Evolutionary conservation across 2,888 invertebrate genomes (phyloP), one percentile per base, ranked within the genome.

Genomic region (Caradrina clavipalpis): DNA sequence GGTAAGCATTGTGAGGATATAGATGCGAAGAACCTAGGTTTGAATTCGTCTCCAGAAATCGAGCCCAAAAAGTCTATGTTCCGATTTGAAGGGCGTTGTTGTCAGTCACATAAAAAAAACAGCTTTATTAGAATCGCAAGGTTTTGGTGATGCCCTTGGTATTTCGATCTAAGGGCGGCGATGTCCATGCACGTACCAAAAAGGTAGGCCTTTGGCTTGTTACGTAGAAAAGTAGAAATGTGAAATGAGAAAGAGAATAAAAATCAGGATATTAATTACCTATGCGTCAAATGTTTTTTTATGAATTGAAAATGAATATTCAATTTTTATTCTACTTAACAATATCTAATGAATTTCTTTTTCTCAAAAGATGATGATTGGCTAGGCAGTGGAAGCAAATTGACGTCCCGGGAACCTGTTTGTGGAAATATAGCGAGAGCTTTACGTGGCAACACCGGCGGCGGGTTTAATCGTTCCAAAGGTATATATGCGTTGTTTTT

Each of bases 391-490:
- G 94, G 95, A 21, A 96, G 96, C 82, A 89, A 89, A 65, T 79
- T 96, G 81, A 96, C 96, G 0, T 96, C 96, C 0, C 90, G 91
- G 22, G 89, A 86, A 3, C 89, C 96, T 0, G 95, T 96, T 7
- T 96, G 96, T 71, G 96, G 96, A 0, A 96, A 96, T 77, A 82
- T 96, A 74, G 92, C 95, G 21, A 90, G 89, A 31, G 93, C 95
- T 10, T 76, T 96, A 59, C 90, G 95, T 13, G 86, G 94, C n/a
- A 85, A 90, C 3, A 66, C 80, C 2, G 84, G 87, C 1, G 66
- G 59, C 6, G 70, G 67, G 57, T 61, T 62, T 6, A 73, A 68
- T 31, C 71, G 64, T 8, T 15, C 42, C 62, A 72, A 56, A 81
- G 78, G 84, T 83, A 26, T 26, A 62, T 31, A n/a, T 1, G 10